Percentiles rank a stretch among this genome's conserved stretches.
Conservation (phyloP, 2,797 vertebrate genomes). For the Dendrocincla tyrannina region DNA sequence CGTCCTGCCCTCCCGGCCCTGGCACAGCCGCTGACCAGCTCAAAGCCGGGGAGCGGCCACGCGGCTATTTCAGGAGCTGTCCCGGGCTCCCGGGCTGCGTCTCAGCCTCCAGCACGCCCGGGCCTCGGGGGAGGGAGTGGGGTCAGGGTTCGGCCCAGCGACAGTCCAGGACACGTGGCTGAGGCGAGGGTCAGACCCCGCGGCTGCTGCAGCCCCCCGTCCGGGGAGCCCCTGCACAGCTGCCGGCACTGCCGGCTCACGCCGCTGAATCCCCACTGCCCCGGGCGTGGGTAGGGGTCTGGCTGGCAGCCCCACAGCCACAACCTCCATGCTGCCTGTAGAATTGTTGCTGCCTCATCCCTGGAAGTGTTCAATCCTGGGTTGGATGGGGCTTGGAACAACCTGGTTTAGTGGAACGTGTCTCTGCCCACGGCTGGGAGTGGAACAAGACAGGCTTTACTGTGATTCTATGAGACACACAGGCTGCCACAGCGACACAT, state of each 20-base stretch:
- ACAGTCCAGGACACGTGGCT: background rate
- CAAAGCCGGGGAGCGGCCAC: conserved; percentile 5
- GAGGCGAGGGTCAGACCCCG: background rate
- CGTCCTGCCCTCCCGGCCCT: conserved; percentile 50
- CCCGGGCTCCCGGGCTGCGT: background rate
- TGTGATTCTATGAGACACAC: background rate
- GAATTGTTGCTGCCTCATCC: background rate
- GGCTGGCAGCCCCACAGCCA: background rate
- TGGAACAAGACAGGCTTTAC: background rate
- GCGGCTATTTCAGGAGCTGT: conserved; percentile 48
- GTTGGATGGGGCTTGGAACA: background rate
- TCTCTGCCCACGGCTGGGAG: background rate
- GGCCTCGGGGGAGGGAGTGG: background rate
- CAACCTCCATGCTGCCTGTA: background rate
- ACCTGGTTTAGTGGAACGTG: background rate
- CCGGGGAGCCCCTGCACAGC: background rate
- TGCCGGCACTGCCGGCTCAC: accelerated
- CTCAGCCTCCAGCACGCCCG: background rate
- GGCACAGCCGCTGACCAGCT: conserved; percentile 33
- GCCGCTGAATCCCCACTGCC: accelerated
- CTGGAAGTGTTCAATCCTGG: background rate
- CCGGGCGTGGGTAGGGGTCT: accelerated
- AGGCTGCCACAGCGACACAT: background rate
- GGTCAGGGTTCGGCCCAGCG: background rate
- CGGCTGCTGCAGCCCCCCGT: background rate